These are phyloP conservation scores for Boleophthalmus pectinirostris DNA, from an alignment of 2,113 vertebrate species.

Conservation along the genomic window DNA sequence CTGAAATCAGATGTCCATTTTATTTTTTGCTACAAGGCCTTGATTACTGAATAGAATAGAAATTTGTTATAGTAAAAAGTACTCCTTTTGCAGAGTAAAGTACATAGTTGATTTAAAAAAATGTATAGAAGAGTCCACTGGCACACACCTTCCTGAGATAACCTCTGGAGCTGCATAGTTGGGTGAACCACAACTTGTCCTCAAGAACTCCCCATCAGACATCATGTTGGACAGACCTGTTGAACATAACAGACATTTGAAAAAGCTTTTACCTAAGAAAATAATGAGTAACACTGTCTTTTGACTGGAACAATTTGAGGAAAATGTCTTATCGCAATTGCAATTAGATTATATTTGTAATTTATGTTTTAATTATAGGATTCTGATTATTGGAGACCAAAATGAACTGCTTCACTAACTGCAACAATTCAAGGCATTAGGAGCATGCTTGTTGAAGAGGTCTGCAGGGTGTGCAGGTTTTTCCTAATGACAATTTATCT, in stretches of 20 bases:
- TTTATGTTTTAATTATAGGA: no score
- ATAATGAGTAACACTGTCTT: no score
- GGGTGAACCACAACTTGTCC: slow-evolving; percentile 97
- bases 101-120: neutral
- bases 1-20: no score
- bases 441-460: no score
- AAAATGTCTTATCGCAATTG: no score
- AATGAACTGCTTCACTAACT: no score
- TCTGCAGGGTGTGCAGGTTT: no score
- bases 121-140: neutral
- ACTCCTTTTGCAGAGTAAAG: neutral
- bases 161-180: slow-evolving; percentile 99
- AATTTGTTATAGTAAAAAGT: neutral
- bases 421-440: no score
- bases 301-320: no score
- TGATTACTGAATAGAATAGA: neutral
- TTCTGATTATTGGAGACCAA: no score
- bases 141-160: slow-evolving; percentile 90
- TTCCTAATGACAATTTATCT: no score
- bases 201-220: slow-evolving; percentile 97
- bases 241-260: slow-evolving; percentile 34
- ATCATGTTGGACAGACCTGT: slow-evolving; percentile 99
- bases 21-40: neutral
- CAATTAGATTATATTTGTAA: no score
- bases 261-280: neutral